Evolutionary conservation across 2,888 invertebrate species (phyloP).

Genomic region (Zygogramma bicolorata): DNA sequence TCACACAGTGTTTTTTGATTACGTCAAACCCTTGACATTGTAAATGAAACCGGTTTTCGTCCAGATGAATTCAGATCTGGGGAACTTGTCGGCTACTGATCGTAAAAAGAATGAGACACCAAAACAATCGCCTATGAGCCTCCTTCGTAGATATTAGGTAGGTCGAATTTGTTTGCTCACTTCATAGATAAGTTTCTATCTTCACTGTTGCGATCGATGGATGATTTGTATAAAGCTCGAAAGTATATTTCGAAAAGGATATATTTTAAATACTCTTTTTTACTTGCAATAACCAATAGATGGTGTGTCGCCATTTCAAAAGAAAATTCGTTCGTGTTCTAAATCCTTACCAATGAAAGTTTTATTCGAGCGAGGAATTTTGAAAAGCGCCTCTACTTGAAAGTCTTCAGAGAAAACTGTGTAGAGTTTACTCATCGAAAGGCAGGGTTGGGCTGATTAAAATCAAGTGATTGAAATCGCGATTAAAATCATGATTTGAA

Average conservation of each 20-base stretch:
- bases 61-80: neutral
- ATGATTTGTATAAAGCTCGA: neutral
- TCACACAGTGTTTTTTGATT: too few species aligned
- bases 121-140: neutral
- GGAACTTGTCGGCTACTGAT: neutral
- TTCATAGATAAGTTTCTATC: neutral
- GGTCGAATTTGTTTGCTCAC: neutral
- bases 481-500: too few species aligned
- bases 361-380: neutral
- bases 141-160: neutral
- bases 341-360: neutral
- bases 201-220: neutral
- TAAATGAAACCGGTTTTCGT: too few species aligned
- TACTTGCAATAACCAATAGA: slow-evolving; percentile 57
- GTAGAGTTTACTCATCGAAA: too few species aligned
- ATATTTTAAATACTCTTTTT: slow-evolving; percentile 63
- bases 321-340: slow-evolving; percentile 13
- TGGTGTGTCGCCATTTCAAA: slow-evolving; percentile 17
- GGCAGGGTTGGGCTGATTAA: too few species aligned
- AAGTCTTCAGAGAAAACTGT: neutral
- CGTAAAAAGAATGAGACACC: neutral
- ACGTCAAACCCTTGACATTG: too few species aligned
- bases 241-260: slow-evolving; percentile 39
- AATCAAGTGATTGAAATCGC: too few species aligned
- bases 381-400: neutral